phyloP scores from a whole-genome alignment of 1,140 invertebrate species.

The Pectinophora gossypiella region DNA sequence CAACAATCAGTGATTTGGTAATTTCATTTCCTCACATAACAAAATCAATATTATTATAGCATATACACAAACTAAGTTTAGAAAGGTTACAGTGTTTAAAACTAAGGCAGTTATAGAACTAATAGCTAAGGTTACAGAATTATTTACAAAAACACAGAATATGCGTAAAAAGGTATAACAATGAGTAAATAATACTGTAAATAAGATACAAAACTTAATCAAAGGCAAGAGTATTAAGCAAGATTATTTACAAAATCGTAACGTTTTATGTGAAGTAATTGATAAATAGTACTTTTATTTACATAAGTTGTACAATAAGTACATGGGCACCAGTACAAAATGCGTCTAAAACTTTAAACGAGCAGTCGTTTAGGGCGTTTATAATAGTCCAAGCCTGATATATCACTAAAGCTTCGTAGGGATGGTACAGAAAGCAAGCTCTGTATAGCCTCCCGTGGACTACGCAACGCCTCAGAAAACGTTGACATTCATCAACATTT shows the following conservation, averaged over 20 bases:
- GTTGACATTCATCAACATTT: slow-evolving; percentile 68
- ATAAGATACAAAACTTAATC: slow-evolving; percentile 2
- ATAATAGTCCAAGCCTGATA: slow-evolving; percentile 46
- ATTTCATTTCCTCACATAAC: slow-evolving; percentile 4
- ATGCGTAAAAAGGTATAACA: slow-evolving; percentile 5
- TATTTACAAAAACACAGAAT: slow-evolving; percentile 11
- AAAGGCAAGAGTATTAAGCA: slow-evolving; percentile 2
- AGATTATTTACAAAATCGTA: slow-evolving; percentile 8
- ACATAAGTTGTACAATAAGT: slow-evolving; percentile 8
- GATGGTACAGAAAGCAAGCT: not conserved
- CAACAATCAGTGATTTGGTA: slow-evolving; percentile 10
- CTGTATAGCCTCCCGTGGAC: slow-evolving; percentile 19
- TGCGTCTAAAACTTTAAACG: slow-evolving; percentile 8
- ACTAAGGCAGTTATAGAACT: not conserved
- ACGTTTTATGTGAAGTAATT: too few relatives aligned
- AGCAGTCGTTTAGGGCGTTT: slow-evolving; percentile 56
- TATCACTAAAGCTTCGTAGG: slow-evolving; percentile 30
- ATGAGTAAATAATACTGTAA: slow-evolving; percentile 16
- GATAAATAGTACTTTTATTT: slow-evolving; percentile 7
- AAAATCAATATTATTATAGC: not conserved
- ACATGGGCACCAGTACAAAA: not conserved
- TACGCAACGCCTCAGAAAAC: slow-evolving; percentile 70
- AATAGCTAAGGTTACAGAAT: not conserved
- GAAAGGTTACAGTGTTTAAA: not conserved
- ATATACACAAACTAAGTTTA: not conserved